A percentile compares a stretch with the other conserved stretches of the same genome.
Evolutionary conservation across 2,113 vertebrate species (phyloP).

Genomic region (Gobiocypris rarus): DNA sequence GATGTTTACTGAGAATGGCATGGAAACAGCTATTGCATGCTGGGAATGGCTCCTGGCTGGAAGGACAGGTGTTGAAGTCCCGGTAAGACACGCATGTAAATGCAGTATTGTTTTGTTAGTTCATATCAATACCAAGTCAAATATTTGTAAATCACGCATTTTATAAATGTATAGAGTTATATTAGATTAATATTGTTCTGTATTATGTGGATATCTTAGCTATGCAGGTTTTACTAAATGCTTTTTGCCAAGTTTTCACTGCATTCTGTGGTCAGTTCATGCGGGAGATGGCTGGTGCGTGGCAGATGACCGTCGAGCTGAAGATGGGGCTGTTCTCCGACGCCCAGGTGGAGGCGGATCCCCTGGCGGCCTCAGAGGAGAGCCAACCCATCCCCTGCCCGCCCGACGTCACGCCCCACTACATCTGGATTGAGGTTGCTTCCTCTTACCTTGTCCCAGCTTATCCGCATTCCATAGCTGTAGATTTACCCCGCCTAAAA

Average conservation of each 20-base stretch:
- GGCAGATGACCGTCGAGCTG: conserved; percentile 98
- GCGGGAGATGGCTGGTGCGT: conserved; percentile 97
- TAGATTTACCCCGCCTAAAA: too few species aligned
- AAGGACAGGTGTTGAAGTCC: conserved; percentile 91
- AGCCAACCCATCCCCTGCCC: too few species aligned
- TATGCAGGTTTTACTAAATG: neutral
- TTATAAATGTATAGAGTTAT: too few species aligned
- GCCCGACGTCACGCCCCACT: too few species aligned
- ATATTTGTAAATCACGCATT: too few species aligned
- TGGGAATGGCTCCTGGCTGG: conserved; percentile 99
- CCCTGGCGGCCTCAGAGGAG: too few species aligned
- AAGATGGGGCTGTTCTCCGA: conserved; percentile 93
- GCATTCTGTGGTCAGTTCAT: conserved; percentile 82
- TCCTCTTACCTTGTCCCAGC: too few species aligned
- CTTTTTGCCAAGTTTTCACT: neutral
- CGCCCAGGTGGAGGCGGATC: conserved; percentile 80
- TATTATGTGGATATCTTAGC: neutral
- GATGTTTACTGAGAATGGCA: conserved; percentile 95
- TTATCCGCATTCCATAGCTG: too few species aligned
- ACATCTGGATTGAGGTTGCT: too few species aligned
- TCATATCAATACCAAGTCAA: neutral
- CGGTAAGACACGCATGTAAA: conserved; percentile 73
- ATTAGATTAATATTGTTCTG: too few species aligned
- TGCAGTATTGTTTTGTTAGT: too few species aligned
- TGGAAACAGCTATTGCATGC: conserved; percentile 95